These are phyloP conservation scores for Ptilonorhynchus violaceus DNA, from an alignment of 2,113 vertebrate species.

Conservation along the genomic window DNA sequence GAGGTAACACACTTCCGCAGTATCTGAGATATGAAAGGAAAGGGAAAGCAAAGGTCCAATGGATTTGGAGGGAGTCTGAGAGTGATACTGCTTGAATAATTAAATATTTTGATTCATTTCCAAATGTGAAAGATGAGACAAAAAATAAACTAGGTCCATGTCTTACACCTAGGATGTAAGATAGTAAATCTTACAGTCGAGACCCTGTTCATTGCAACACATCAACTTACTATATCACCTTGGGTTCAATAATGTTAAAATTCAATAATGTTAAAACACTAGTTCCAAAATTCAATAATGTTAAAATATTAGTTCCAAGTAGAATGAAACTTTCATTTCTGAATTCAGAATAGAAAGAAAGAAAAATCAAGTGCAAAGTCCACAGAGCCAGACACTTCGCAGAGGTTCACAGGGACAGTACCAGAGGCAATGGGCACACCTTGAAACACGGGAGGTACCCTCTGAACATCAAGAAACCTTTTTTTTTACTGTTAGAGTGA, in stretches of 20 bases:
- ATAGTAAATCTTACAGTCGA: accelerated
- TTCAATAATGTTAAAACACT: not conserved
- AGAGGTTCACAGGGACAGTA: not conserved
- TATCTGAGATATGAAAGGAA: not conserved
- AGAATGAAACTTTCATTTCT: not conserved
- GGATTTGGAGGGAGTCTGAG: not conserved
- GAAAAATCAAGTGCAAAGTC: not conserved
- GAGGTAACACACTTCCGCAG: not conserved
- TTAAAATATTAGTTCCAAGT: not conserved
- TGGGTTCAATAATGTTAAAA: not conserved
- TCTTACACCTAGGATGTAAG: not conserved
- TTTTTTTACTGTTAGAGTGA: not conserved
- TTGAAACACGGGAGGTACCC: not conserved
- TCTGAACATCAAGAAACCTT: not conserved
- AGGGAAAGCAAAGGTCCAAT: not conserved
- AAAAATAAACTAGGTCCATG: not conserved
- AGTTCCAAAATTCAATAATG: not conserved
- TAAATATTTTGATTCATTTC: not conserved
- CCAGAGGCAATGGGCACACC: not conserved
- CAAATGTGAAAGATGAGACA: not conserved
- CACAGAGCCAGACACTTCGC: not conserved
- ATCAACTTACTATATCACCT: not conserved
- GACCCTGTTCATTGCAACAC: not conserved
- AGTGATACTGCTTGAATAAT: not conserved
- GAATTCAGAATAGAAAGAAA: not conserved